Percentiles rank a stretch among this genome's conserved stretches.
Evolutionary conservation across 2,113 vertebrate genomes (phyloP).

Genomic region (Microcebus murinus): DNA sequence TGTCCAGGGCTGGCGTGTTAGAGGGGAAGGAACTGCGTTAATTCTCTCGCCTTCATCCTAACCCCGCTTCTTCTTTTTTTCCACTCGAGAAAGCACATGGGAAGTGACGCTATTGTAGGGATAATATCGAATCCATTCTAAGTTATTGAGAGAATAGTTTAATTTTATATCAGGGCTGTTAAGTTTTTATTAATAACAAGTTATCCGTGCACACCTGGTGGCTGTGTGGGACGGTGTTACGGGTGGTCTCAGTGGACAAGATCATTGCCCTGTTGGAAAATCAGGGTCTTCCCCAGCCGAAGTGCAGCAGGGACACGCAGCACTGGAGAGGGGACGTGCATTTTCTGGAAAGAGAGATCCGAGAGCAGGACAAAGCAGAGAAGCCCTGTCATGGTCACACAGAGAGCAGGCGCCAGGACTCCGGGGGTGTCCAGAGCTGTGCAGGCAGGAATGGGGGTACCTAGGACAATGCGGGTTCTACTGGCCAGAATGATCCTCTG

Average conservation of each 20-base stretch:
- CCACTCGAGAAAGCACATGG: neutral
- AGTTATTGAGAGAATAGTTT: neutral
- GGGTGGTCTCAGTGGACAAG: neutral
- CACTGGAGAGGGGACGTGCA: accelerated
- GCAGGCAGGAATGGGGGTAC: neutral
- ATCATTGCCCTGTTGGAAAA: neutral
- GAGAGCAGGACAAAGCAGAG: neutral
- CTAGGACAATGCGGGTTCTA: neutral
- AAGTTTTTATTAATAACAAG: neutral
- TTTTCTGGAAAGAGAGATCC: neutral
- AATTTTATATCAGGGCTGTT: neutral
- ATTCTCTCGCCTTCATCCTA: neutral
- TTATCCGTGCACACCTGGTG: neutral
- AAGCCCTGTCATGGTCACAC: too few relatives aligned
- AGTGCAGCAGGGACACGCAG: neutral
- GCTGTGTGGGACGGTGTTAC: neutral
- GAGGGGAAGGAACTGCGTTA: neutral
- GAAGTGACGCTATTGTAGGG: neutral
- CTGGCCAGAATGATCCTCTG: neutral
- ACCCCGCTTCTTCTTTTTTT: neutral
- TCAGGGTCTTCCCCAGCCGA: neutral
- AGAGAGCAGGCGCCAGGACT: neutral
- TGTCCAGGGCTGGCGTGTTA: neutral
- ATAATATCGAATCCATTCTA: neutral
- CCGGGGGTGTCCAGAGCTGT: neutral